Conservation (phyloP, 2,113 vertebrate species). For the Oreochromis aureus region DNA sequence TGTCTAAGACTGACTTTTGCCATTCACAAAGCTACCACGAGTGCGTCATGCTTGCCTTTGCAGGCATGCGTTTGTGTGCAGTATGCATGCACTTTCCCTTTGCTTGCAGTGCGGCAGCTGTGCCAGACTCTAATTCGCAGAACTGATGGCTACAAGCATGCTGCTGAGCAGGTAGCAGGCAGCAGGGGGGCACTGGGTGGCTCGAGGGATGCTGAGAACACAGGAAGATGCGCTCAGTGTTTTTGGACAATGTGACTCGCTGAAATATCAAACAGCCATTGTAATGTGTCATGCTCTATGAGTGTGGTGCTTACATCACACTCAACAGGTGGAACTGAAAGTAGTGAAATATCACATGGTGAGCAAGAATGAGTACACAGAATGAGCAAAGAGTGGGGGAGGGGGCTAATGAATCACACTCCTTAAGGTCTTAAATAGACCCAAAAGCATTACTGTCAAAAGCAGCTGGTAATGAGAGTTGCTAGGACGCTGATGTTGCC, state of each 20-base stretch:
- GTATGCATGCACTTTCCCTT: not conserved
- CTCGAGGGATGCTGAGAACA: not conserved
- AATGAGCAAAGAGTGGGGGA: not conserved
- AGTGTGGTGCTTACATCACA: not conserved
- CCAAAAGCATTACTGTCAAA: not conserved
- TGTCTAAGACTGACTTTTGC: not conserved
- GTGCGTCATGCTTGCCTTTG: not conserved
- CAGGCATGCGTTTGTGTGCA: not conserved
- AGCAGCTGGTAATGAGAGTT: not conserved
- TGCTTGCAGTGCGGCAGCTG: not conserved
- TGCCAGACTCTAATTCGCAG: constrained; percentile 23
- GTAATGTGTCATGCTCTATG: not conserved
- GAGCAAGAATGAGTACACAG: not conserved
- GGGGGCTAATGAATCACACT: not conserved
- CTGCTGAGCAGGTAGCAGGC: constrained; percentile 20
- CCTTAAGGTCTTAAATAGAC: not conserved
- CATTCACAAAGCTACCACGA: not conserved
- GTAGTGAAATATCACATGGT: not conserved
- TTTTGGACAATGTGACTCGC: not conserved
- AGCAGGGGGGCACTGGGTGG: not conserved
- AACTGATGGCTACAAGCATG: not conserved
- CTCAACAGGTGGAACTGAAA: constrained; percentile 2
- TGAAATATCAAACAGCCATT: not conserved
- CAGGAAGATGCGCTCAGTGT: not conserved
- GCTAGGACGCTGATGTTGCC: not conserved